These are phyloP conservation scores for Carassius carassius DNA, from an alignment of 2,113 vertebrate species.

Conservation along the genomic window DNA sequence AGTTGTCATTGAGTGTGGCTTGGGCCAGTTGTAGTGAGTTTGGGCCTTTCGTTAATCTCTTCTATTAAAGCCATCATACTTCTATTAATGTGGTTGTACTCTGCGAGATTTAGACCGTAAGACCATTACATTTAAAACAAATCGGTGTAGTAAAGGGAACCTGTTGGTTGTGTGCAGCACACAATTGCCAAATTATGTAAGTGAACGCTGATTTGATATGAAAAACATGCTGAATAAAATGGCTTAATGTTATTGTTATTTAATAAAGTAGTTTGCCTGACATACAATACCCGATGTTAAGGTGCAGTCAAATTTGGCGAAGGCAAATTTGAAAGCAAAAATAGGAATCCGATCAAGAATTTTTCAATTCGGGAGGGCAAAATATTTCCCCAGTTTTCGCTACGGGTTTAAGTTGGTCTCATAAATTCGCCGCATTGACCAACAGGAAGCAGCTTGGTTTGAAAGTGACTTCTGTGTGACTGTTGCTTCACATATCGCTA, in stretches of 20 bases:
- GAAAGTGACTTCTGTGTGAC: neutral
- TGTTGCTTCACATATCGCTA: neutral
- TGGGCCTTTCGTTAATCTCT: constrained; percentile 67
- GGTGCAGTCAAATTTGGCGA: neutral
- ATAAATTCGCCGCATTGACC: neutral
- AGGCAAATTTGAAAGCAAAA: neutral
- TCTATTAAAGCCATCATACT: constrained; percentile 68
- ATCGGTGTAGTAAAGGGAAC: neutral
- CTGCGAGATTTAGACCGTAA: constrained; percentile 22
- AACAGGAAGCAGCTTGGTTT: neutral
- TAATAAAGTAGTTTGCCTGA: neutral
- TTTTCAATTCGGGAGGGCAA: neutral
- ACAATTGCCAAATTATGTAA: neutral
- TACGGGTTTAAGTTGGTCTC: neutral
- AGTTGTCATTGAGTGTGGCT: constrained; percentile 70
- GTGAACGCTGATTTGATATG: neutral
- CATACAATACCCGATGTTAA: neutral
- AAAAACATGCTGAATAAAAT: neutral
- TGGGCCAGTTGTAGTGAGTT: constrained; percentile 51
- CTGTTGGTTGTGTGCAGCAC: neutral
- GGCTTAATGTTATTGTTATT: neutral
- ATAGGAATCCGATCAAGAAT: neutral
- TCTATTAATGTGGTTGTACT: constrained; percentile 21
- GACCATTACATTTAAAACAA: neutral
- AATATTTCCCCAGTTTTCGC: neutral